Evolutionary conservation across 35 echinoderm and acorn worm species (phyloP).

Genomic region (Heliocidaris tuberculata): DNA sequence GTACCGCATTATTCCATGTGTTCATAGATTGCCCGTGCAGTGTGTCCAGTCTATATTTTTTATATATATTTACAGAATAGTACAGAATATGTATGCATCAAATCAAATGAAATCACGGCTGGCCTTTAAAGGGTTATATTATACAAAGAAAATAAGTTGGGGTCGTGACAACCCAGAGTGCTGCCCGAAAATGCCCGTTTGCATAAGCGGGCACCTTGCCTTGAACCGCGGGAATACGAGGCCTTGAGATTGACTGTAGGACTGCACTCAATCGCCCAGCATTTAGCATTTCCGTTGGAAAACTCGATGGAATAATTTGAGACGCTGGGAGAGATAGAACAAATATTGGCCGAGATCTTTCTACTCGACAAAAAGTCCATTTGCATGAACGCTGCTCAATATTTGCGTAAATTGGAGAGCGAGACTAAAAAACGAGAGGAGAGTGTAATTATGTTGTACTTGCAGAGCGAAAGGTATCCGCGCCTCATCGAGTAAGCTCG

Average conservation of each 20-base stretch:
- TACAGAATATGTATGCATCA: neutral
- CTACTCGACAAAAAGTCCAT: constrained; percentile 16
- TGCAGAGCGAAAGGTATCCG: neutral
- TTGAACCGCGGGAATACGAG: neutral
- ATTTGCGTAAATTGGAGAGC: constrained; percentile 11
- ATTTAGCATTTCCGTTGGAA: neutral
- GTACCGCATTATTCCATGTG: too few relatives aligned
- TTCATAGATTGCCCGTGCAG: too few relatives aligned
- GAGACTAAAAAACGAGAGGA: neutral
- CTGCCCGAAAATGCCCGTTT: neutral
- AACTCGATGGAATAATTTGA: constrained; percentile 18
- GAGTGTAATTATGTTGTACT: neutral
- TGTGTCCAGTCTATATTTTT: too few relatives aligned
- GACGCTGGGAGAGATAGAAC: constrained; percentile 14
- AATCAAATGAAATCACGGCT: too few relatives aligned
- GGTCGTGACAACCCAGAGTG: neutral
- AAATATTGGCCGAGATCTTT: constrained; percentile 7
- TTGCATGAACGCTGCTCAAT: neutral
- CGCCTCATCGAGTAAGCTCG: too few relatives aligned
- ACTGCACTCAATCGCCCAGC: neutral
- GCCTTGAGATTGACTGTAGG: neutral
- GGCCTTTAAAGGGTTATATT: neutral
- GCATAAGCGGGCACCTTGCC: neutral
- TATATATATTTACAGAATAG: neutral
- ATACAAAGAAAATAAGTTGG: neutral